Evolutionary conservation across 1,140 invertebrate genomes (phyloP).

Genomic region (Telenomus remus): DNA sequence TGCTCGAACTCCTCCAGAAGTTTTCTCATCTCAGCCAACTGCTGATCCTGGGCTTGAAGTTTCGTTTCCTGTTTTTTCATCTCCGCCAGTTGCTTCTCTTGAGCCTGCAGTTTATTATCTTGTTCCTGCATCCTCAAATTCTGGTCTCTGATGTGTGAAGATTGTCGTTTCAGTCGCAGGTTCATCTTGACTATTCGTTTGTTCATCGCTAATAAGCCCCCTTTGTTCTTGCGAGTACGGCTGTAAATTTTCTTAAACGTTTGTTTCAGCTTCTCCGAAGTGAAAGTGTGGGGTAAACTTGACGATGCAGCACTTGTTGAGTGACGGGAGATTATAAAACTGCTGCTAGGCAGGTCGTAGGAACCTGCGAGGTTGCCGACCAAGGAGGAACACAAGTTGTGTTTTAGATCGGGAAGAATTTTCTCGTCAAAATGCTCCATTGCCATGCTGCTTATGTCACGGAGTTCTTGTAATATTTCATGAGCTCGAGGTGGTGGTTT

Average conservation of each 20-base stretch:
- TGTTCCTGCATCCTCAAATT: slow-evolving; percentile 75
- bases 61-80: slow-evolving; percentile 65
- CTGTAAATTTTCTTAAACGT: slow-evolving; percentile 69
- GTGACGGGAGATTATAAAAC: slow-evolving; percentile 67
- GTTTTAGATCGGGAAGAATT: slow-evolving; percentile 80
- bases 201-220: slow-evolving; percentile 60
- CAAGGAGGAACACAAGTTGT: slow-evolving; percentile 68
- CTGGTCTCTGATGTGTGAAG: slow-evolving; percentile 71
- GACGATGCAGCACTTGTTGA: slow-evolving; percentile 36
- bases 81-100: slow-evolving; percentile 71
- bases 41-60: slow-evolving; percentile 74
- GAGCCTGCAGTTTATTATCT: slow-evolving; percentile 73
- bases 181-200: slow-evolving; percentile 67
- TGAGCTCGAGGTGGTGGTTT: slow-evolving; percentile 84
- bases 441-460: slow-evolving; percentile 96
- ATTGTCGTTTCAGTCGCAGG: slow-evolving; percentile 68
- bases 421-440: slow-evolving; percentile 97
- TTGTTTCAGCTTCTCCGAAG: slow-evolving; percentile 67
- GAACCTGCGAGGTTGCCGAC: slow-evolving; percentile 64
- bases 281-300: slow-evolving; percentile 60
- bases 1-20: slow-evolving; percentile 78
- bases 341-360: slow-evolving; percentile 67
- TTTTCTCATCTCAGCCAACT: slow-evolving; percentile 75
- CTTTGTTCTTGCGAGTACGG: slow-evolving; percentile 69
- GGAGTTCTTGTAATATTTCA: slow-evolving; percentile 89